These are phyloP conservation scores for Fragum whitleyi DNA, from an alignment of 2,888 invertebrate species.

Conservation along the genomic window DNA sequence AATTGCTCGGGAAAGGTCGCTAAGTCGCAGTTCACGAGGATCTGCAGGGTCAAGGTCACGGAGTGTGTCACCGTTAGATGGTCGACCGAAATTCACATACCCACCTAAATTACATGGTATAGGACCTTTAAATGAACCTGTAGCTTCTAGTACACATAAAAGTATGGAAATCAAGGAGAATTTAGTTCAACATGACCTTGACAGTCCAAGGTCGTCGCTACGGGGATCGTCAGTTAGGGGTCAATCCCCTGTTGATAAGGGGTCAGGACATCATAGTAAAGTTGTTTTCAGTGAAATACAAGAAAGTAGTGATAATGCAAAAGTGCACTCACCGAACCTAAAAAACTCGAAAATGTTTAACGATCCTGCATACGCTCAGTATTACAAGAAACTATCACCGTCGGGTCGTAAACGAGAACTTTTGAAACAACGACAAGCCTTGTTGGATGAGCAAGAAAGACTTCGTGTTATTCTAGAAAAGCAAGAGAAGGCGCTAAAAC, in stretches of 20 bases:
- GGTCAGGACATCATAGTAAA: conserved; percentile 39
- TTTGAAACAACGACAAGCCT: conserved; percentile 71
- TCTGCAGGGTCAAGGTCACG: conserved; percentile 43
- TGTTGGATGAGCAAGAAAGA: conserved; percentile 76
- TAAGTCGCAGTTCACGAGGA: conserved; percentile 54
- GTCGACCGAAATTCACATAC: conserved; percentile 56
- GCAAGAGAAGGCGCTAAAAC: conserved; percentile 71
- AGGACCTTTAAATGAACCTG: conserved; percentile 72
- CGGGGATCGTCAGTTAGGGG: conserved; percentile 40
- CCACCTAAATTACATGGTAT: conserved; percentile 52
- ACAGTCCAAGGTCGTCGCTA: conserved; percentile 65
- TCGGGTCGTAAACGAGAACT: conserved; percentile 73
- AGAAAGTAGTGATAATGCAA: conserved; percentile 49
- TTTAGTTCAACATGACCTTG: conserved; percentile 60
- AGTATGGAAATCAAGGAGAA: conserved; percentile 73
- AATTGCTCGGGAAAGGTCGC: conserved; percentile 68
- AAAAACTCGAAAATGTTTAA: conserved; percentile 55
- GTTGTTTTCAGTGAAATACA: conserved; percentile 68
- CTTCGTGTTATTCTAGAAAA: conserved; percentile 71
- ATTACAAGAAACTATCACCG: conserved; percentile 73
- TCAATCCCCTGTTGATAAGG: conserved; percentile 34
- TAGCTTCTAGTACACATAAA: conserved; percentile 81
- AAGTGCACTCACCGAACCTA: conserved; percentile 63
- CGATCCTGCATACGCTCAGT: conserved; percentile 65
- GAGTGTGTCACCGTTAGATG: conserved; percentile 49